Base-by-base conservation (phyloP, 2,113 vertebrate genomes). In the Blennius ocellaris region DNA sequence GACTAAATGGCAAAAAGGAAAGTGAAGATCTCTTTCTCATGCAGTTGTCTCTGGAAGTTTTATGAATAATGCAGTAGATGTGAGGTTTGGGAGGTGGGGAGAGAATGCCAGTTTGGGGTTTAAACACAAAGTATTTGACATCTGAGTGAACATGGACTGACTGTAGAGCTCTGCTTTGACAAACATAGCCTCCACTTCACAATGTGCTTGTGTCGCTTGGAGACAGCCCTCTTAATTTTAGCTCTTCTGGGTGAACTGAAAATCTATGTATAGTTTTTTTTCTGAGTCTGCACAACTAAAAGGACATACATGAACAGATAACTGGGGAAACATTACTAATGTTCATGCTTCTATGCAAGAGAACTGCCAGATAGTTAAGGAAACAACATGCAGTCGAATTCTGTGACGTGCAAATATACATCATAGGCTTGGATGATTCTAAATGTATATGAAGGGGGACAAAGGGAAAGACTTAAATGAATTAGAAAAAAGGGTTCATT, bases 11-110 rank as follows among this genome's bases (percentile, higher is more conserved):
- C 52, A 56, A 66, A 78, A 76, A 56, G 64, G 51, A 3, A 11
- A 48, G 39, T 67, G 51, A 80, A 76, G 67, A 76, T 62, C 11
- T 67, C n/a, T 65, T 68, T 61, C 62, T 47, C 17, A 49, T 80
- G 49, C 73, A 40, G 37, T 61, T 6, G 2, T 73, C 59, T 30
- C 21, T 30, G n/a, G n/a, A 30, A 30, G 21, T 30, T 53, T 58
- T 40, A 83, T 90, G 84, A 88, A 90, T 89, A 81, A 87, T 87
- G 78, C 62, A 84, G 30, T 5, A 11, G 41, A 59, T 36, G n/a
- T 14, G 44, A 71, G 75, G 39, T 60, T 44, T 53, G 58, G 69
- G 43, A 64, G 60, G 73, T 73, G 56, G 61, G 55, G 70, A 44
- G 73, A 59, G 40, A 57, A 60, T 57, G 68, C 48, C 78, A 76